These are phyloP conservation scores for Enteromius trimaculatus DNA, from an alignment of 2,797 vertebrate genomes.

Conservation along the genomic window DNA sequence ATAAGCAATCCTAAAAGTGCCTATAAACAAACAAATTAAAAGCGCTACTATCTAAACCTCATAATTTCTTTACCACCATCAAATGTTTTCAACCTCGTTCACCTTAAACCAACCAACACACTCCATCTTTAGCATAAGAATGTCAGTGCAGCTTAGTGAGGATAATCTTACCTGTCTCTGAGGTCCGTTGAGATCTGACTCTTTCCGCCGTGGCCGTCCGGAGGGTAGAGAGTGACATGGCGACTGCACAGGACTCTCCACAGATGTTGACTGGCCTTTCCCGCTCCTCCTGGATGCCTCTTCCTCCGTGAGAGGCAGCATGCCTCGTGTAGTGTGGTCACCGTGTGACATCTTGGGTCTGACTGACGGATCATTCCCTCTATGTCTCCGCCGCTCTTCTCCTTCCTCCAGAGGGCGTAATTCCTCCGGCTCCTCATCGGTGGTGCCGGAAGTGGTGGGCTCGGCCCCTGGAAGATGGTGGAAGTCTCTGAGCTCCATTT, in stretches of 20 bases:
- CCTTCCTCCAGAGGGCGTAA: slow-evolving; percentile 92
- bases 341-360: slow-evolving; percentile 83
- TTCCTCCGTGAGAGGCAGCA: slow-evolving; percentile 90
- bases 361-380: slow-evolving; percentile 75
- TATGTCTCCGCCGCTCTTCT: slow-evolving; percentile 83
- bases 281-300: slow-evolving; percentile 75
- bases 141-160: slow-evolving; percentile 8
- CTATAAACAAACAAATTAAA: neutral
- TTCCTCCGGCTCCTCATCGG: slow-evolving; percentile 96
- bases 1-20: neutral
- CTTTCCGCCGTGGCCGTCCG: slow-evolving; percentile 85
- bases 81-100: slow-evolving; percentile 14
- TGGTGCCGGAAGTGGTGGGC: slow-evolving; percentile 94
- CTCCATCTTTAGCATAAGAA: neutral
- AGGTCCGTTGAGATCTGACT: slow-evolving; percentile 90
- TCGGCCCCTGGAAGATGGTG: slow-evolving; percentile 81
- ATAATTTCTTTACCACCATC: slow-evolving; percentile 4
- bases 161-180: slow-evolving; percentile 93
- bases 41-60: neutral
- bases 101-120: neutral
- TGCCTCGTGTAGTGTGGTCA: slow-evolving; percentile 78
- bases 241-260: slow-evolving; percentile 85
- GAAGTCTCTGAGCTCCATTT: slow-evolving; percentile 95
- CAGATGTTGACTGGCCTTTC: slow-evolving; percentile 58
- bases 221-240: slow-evolving; percentile 90